phyloP scores from a whole-genome alignment of 2,797 vertebrate species.

The Apogon talboti region DNA sequence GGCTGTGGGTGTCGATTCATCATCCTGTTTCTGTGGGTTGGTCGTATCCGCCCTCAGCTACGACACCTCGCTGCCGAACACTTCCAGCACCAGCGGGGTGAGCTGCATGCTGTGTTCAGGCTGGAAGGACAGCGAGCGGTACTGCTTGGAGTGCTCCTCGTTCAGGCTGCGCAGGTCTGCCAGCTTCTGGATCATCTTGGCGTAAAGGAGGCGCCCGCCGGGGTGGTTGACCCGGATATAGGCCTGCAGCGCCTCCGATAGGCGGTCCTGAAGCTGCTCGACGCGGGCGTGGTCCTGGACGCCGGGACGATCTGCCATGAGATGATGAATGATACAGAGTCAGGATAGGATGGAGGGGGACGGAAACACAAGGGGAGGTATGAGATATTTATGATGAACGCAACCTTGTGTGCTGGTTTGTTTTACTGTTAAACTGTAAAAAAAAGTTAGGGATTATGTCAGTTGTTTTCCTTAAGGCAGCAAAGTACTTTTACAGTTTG shows the following conservation, averaged over 20 bases:
- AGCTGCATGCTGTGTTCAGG: slow-evolving; percentile 95
- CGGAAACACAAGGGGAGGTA: too few species aligned
- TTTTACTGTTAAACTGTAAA: too few species aligned
- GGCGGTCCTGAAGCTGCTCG: slow-evolving; percentile 91
- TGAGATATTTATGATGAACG: too few species aligned
- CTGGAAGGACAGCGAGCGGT: slow-evolving; percentile 93
- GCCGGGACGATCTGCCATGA: slow-evolving; percentile 89
- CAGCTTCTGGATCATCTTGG: slow-evolving; percentile 99
- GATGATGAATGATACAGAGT: too few species aligned
- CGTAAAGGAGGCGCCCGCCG: slow-evolving; percentile 90
- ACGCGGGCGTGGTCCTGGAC: slow-evolving; percentile 91
- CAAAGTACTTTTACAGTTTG: too few species aligned
- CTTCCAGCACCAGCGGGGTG: slow-evolving; percentile 95
- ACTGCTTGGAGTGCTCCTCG: slow-evolving; percentile 98
- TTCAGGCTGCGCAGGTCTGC: slow-evolving; percentile 96
- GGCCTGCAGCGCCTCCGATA: slow-evolving; percentile 93
- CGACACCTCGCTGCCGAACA: slow-evolving; percentile 96
- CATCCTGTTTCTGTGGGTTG: slow-evolving; percentile 41
- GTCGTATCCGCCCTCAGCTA: slow-evolving; percentile 61
- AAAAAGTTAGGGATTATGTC: too few species aligned
- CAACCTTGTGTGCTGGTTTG: too few species aligned
- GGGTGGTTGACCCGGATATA: slow-evolving; percentile 94
- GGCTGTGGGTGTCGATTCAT: slow-evolving; percentile 48
- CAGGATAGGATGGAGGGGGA: too few species aligned
- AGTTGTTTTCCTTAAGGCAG: too few species aligned